Conservation (phyloP, 1,140 invertebrate genomes). For the Physella acuta region DNA sequence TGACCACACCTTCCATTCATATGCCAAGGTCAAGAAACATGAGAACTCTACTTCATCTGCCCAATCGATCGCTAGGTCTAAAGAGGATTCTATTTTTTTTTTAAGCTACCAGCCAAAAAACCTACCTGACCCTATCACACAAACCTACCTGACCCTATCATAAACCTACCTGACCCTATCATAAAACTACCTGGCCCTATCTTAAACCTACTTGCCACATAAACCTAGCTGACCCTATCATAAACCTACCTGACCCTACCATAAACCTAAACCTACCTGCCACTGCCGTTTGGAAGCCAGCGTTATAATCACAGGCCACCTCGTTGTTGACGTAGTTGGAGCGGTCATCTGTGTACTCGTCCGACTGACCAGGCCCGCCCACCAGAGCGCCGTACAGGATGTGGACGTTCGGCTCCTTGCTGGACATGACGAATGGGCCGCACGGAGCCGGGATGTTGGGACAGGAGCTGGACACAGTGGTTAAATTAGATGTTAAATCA, state of each 20-base stretch:
- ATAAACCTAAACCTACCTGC: constrained; percentile 37
- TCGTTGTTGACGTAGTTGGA: constrained; percentile 54
- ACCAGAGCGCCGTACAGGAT: constrained; percentile 49
- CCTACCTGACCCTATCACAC: not conserved
- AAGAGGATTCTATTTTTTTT: too few species aligned
- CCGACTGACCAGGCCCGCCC: constrained; percentile 52
- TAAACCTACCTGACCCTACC: not conserved
- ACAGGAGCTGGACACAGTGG: constrained; percentile 39
- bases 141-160: not conserved
- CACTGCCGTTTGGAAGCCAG: constrained; percentile 46
- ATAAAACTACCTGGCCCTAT: too few species aligned
- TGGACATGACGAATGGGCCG: constrained; percentile 37
- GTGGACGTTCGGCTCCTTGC: constrained; percentile 38
- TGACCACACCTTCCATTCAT: too few species aligned
- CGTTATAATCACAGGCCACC: constrained; percentile 58
- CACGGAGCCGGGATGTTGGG: constrained; percentile 41
- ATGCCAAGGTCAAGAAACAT: too few species aligned
- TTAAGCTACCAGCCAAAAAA: not conserved
- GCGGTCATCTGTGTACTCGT: constrained; percentile 48
- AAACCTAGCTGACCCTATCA: not conserved
- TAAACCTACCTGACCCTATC: not conserved
- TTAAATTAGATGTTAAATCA: not conserved
- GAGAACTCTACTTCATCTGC: too few species aligned
- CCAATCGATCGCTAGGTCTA: too few species aligned
- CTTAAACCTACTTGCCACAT: not conserved